These are phyloP conservation scores for Notarius quadriscutis DNA, from an alignment of 2,113 vertebrate genomes.

Conservation along the genomic window DNA sequence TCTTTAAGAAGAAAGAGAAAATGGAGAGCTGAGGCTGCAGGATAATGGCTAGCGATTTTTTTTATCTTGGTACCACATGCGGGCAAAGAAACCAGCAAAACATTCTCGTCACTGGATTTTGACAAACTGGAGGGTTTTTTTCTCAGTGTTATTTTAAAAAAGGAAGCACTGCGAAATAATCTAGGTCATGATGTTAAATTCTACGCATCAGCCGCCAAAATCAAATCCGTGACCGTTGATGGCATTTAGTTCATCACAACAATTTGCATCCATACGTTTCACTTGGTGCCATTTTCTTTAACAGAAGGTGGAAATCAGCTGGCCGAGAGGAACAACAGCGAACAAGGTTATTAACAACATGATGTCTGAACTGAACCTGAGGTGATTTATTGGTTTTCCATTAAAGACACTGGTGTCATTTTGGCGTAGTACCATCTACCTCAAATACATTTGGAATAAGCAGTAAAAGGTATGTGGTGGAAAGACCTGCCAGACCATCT, in stretches of 20 bases:
- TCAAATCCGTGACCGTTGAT: too few species aligned
- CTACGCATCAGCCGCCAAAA: not conserved
- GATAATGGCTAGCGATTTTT: not conserved
- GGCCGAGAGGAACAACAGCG: not conserved
- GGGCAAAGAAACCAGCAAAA: not conserved
- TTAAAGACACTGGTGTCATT: not conserved
- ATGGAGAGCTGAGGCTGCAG: constrained; percentile 69
- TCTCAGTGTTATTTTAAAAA: not conserved
- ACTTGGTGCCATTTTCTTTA: not conserved
- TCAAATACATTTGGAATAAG: not conserved
- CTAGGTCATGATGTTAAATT: not conserved
- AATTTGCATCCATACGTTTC: not conserved
- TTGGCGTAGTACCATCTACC: constrained; percentile 26
- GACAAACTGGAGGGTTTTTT: not conserved
- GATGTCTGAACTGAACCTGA: not conserved
- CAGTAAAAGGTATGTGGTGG: not conserved
- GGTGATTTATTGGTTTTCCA: not conserved
- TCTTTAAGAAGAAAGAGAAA: constrained; percentile 91
- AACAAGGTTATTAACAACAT: not conserved
- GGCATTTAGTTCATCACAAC: not conserved
- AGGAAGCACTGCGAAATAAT: not conserved
- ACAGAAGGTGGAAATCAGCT: not conserved
- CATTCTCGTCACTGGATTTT: not conserved
- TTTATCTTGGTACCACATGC: not conserved
- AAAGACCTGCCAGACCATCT: not conserved